phyloP scores from a whole-genome alignment of 2,888 invertebrate species.

The Apodemia arnacis region DNA sequence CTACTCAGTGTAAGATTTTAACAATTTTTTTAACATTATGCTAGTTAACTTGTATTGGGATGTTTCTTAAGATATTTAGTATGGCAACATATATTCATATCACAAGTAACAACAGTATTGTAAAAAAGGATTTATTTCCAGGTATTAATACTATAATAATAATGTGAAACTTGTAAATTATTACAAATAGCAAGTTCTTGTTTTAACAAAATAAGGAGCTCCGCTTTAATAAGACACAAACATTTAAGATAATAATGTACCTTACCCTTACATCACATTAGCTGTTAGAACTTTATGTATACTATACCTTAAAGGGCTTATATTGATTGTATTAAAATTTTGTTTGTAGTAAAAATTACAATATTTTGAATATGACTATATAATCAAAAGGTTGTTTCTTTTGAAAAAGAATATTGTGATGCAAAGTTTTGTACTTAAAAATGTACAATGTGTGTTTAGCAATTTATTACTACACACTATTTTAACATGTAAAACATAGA shows the following conservation, averaged over 20 bases:
- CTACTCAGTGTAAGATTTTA: constrained; percentile 56
- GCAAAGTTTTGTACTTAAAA: not conserved
- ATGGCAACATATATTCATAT: too few species aligned
- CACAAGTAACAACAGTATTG: too few species aligned
- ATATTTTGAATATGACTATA: not conserved
- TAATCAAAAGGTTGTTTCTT: not conserved
- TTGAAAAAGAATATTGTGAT: not conserved
- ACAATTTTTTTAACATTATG: constrained; percentile 61
- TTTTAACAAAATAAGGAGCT: too few species aligned
- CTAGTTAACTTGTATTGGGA: constrained; percentile 61
- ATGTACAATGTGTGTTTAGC: not conserved
- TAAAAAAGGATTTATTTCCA: too few species aligned
- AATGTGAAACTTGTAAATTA: too few species aligned
- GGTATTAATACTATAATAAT: too few species aligned
- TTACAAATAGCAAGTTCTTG: too few species aligned
- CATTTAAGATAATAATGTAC: not conserved
- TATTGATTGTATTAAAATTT: not conserved
- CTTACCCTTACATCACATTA: not conserved
- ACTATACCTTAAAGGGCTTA: too few species aligned
- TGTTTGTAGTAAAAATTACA: not conserved
- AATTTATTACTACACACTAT: not conserved
- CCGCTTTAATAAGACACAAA: too few species aligned
- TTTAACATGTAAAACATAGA: not conserved
- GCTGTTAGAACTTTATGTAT: not conserved
- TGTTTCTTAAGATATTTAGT: not conserved